Conservation (phyloP, 2,797 vertebrate species). For the Macroramphosus scolopax region DNA sequence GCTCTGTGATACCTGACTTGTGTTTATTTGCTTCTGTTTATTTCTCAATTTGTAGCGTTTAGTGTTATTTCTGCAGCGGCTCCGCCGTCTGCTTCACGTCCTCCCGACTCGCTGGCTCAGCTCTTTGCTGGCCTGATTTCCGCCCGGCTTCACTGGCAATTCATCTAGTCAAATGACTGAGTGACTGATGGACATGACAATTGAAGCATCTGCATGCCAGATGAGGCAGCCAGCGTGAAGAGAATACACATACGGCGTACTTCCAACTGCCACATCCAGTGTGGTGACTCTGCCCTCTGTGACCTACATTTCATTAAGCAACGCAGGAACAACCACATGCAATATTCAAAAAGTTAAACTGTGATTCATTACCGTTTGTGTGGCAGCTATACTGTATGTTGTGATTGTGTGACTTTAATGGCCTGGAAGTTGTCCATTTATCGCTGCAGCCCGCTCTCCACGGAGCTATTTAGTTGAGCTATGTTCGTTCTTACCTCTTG, state of each 20-base stretch:
- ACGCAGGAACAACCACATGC: constrained; percentile 24
- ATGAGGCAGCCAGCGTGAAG: constrained; percentile 29
- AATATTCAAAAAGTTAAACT: constrained; percentile 29
- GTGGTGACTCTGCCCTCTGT: constrained; percentile 17
- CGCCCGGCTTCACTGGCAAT: constrained; percentile 11
- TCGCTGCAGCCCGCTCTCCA: constrained; percentile 19
- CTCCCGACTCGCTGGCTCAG: background rate
- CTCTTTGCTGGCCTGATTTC: constrained; percentile 20
- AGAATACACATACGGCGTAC: constrained; percentile 9
- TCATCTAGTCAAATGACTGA: constrained; percentile 15
- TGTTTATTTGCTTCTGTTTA: too few species aligned
- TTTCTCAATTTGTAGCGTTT: too few species aligned
- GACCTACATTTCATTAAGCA: constrained; percentile 24
- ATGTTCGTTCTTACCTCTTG: constrained; percentile 17
- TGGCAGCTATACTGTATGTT: constrained; percentile 32
- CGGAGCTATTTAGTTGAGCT: constrained; percentile 33
- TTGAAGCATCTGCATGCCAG: constrained; percentile 18
- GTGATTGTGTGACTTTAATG: constrained; percentile 36
- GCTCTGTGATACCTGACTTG: constrained; percentile 5
- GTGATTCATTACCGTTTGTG: constrained; percentile 32
- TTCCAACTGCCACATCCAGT: background rate
- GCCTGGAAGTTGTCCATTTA: constrained; percentile 25
- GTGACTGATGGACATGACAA: constrained; percentile 21
- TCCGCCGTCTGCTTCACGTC: constrained; percentile 1
- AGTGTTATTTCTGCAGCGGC: background rate